phyloP scores from a whole-genome alignment of 2,888 invertebrate species.

The Drosophila maculinotata region DNA sequence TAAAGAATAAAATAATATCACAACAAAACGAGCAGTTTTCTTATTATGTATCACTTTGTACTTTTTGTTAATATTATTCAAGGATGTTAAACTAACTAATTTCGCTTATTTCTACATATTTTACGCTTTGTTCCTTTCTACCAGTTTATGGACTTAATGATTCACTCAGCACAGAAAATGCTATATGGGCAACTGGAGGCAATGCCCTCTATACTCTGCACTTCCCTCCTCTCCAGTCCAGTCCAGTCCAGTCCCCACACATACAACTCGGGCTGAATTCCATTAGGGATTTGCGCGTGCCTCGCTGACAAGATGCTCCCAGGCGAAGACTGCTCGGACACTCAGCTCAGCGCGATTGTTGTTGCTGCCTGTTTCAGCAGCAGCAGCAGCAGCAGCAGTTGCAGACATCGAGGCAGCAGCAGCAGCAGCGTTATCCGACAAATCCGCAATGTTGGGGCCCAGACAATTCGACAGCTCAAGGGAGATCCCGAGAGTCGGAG shows the following conservation, averaged over 20 bases:
- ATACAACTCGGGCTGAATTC: conserved; percentile 49
- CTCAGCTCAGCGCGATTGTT: neutral
- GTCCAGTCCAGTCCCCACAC: neutral
- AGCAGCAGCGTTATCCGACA: conserved; percentile 43
- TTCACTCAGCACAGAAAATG: conserved; percentile 46
- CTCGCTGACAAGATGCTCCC: conserved; percentile 47
- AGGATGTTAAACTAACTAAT: too few relatives aligned
- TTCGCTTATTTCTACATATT: neutral
- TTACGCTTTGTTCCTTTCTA: neutral
- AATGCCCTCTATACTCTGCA: conserved; percentile 16
- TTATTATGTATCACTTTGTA: too few relatives aligned
- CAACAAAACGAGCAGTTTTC: too few relatives aligned
- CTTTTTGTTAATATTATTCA: too few relatives aligned
- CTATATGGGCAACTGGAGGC: conserved; percentile 28
- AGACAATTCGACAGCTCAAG: conserved; percentile 64
- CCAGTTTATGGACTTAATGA: conserved; percentile 39
- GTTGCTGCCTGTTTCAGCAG: conserved; percentile 22
- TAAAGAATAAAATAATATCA: too few relatives aligned
- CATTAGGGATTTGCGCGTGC: conserved; percentile 77
- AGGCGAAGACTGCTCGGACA: conserved; percentile 14
- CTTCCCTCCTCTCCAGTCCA: neutral
- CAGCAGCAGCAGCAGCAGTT: neutral
- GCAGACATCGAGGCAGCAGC: conserved; percentile 54
- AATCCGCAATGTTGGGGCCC: conserved; percentile 40
- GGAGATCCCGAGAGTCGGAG: conserved; percentile 67